Evolutionary conservation across 2,113 vertebrate genomes (phyloP).

Genomic region (Semicossyphus pulcher): DNA sequence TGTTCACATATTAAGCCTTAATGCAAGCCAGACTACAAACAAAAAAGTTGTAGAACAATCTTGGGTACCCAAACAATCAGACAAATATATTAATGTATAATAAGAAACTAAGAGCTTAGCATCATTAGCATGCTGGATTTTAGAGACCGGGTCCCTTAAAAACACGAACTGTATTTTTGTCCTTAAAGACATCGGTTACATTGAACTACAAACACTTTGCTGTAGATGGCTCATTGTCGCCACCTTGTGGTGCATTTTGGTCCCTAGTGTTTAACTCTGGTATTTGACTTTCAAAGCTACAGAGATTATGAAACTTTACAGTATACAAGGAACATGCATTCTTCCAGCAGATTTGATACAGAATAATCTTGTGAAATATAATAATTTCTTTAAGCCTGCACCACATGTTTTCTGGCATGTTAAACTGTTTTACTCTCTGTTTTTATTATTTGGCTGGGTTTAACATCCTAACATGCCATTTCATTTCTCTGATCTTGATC

Average conservation of each 20-base stretch:
- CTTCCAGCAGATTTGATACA: not conserved
- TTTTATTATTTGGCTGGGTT: too few species aligned
- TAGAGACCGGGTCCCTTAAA: too few species aligned
- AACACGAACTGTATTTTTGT: too few species aligned
- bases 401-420: not conserved
- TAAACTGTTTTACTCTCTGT: not conserved
- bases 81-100: not conserved
- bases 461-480: too few species aligned
- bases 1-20: too few species aligned
- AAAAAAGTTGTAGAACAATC: not conserved
- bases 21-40: not conserved
- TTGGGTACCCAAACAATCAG: too few species aligned
- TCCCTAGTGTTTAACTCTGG: not conserved
- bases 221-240: not conserved
- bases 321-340: not conserved
- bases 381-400: not conserved
- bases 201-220: not conserved
- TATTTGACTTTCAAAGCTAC: not conserved
- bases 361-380: not conserved
- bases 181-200: not conserved
- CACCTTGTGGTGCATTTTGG: constrained; percentile 35
- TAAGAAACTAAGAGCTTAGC: not conserved
- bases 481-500: too few species aligned
- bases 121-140: not conserved
- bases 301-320: not conserved